Percentiles rank a stretch among this genome's conserved stretches.
phyloP scores from a whole-genome alignment of 2,113 vertebrate genomes.

The Otis tarda region DNA sequence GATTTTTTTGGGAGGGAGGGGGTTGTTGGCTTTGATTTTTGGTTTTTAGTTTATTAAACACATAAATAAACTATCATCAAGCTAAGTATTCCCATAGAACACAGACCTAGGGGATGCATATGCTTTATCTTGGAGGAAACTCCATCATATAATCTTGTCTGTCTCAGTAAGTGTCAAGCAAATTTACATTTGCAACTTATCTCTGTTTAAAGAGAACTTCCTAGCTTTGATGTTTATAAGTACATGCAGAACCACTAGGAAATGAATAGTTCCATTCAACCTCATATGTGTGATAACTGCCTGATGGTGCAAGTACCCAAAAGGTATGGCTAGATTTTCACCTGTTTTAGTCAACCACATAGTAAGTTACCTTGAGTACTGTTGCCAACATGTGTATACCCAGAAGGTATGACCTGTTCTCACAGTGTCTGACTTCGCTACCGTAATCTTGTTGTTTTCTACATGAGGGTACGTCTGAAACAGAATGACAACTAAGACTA shows the following conservation, averaged over 20 bases:
- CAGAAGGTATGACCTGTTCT: not conserved
- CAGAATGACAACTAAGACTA: not conserved
- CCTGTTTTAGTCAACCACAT: not conserved
- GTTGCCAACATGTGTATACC: not conserved
- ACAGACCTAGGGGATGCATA: not conserved
- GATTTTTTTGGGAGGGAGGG: not conserved
- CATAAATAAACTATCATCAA: not conserved
- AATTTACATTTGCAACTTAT: not conserved
- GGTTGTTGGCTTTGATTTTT: not conserved
- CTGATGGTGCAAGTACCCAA: no score
- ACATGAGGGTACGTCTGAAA: not conserved
- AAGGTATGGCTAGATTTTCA: not conserved
- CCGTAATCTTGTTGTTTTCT: not conserved
- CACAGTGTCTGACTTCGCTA: not conserved
- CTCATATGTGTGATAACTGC: not conserved
- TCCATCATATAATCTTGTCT: not conserved
- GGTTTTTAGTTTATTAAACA: not conserved
- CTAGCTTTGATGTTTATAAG: not conserved
- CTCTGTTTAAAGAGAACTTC: not conserved
- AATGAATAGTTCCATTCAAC: not conserved
- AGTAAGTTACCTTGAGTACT: not conserved
- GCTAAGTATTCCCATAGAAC: not conserved
- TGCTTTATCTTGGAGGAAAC: not conserved
- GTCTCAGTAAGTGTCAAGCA: not conserved
- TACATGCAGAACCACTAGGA: not conserved